Base-by-base conservation (phyloP, 2,888 invertebrate species). In the Beris chalybata region DNA sequence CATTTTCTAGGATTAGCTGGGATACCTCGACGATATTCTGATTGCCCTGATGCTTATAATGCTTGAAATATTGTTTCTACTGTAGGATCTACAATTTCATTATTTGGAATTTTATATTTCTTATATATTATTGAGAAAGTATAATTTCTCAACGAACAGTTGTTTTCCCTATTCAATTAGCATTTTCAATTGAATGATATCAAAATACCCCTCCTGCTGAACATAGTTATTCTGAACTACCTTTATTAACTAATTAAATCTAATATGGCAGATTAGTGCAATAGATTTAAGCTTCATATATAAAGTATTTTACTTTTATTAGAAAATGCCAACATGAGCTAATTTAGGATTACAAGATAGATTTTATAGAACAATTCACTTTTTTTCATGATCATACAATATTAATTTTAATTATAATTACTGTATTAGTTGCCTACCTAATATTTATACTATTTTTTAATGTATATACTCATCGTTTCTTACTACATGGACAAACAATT, bases 11-110 rank as follows among this genome's bases (percentile, higher is more conserved):
- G 89, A 61, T 76, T 89, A 81, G 83, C 83, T 32, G 88, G 88
- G 0, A 90, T 91, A 81, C 91, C 90, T 55, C 90, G 91, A 66
- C 90, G 91, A 69, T 90, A 90, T 61, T 87, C 89, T 4, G 88
- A 90, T 78, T 90, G 89, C 64, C 88, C 89, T 0, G 88, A 89
- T 79, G 81, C 82, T 29, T 89, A 85, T 74, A 81, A 84, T 70
- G 76, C 83, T 65, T 89, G 89, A 87, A 90, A 90, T 84, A 76
- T 86, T 71, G 74, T 89, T 68, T 89, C 88, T 31, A 87, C 88
- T 5, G 81, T 88, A 76, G 89, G 89, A n/a, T 87, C 87, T 38
- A 80, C 85, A 73, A 85, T 87, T 75, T 88, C 87, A 1, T 74
- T 87, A 70, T 73, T 86, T 74, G 82, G 84, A 70, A 82, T 86